Conservation (phyloP, 2,888 invertebrate species). For the Strigamia maritima region DNA sequence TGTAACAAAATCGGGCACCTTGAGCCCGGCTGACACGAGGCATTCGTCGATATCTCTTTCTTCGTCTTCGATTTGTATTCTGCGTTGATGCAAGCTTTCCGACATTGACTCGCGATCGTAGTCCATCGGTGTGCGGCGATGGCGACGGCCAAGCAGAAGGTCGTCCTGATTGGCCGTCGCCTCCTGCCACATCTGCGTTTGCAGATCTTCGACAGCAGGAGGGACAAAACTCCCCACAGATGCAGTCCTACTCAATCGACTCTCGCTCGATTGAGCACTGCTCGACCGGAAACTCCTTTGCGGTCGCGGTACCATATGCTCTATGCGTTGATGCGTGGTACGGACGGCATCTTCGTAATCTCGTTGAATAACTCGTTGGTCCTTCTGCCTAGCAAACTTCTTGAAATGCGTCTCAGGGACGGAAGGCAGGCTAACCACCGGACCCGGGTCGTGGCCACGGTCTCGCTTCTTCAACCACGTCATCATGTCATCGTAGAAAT, state of each 20-base stretch:
- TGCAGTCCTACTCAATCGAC: slow-evolving; percentile 15
- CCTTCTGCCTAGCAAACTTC: slow-evolving; percentile 37
- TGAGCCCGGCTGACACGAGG: slow-evolving; percentile 27
- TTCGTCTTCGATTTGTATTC: slow-evolving; percentile 33
- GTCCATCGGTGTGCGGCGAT: slow-evolving; percentile 26
- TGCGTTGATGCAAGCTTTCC: slow-evolving; percentile 24
- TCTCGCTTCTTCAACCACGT: slow-evolving; percentile 65
- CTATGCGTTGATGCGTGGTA: slow-evolving; percentile 20
- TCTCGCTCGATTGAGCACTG: not conserved
- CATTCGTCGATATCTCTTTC: slow-evolving; percentile 37
- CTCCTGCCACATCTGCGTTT: slow-evolving; percentile 2
- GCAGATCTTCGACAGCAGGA: slow-evolving; percentile 17
- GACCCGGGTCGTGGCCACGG: slow-evolving; percentile 27
- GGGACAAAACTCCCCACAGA: slow-evolving; percentile 40
- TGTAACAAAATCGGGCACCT: not conserved
- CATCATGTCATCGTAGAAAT: slow-evolving; percentile 83
- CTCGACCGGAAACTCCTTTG: not conserved
- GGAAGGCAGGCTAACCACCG: slow-evolving; percentile 34
- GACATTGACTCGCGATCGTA: slow-evolving; percentile 38
- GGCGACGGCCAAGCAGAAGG: slow-evolving; percentile 22
- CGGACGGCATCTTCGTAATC: not conserved
- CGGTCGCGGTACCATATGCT: slow-evolving; percentile 9
- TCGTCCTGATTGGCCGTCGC: slow-evolving; percentile 37
- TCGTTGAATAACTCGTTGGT: not conserved
- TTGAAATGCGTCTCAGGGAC: slow-evolving; percentile 39